A percentile compares a stretch with the other conserved stretches of the same genome.
Evolutionary conservation across 2,113 vertebrate species (phyloP).

Genomic region (Ciconia maguari): DNA sequence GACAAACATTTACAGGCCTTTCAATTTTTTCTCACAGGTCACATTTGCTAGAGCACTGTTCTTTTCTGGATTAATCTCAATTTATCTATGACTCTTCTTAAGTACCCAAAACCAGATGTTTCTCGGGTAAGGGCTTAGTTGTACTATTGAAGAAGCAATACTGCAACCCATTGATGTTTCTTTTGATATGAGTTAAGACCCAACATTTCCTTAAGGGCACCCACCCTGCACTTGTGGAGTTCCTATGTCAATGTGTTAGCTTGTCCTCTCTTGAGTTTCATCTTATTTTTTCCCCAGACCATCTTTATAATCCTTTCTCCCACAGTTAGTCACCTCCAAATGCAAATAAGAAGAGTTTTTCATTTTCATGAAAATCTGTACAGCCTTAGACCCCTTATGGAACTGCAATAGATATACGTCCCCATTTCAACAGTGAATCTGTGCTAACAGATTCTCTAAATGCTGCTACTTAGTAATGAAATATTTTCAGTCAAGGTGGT

Average conservation of each 20-base stretch:
- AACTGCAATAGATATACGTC: neutral
- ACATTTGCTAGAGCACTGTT: neutral
- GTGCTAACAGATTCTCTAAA: neutral
- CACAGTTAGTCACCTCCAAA: neutral
- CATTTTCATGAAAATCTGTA: neutral
- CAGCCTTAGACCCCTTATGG: neutral
- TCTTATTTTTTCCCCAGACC: neutral
- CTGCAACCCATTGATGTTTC: neutral
- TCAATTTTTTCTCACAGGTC: neutral
- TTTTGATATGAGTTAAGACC: neutral
- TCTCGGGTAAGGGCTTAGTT: neutral
- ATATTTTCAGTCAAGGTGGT: neutral
- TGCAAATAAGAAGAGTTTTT: neutral
- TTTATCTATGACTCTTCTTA: neutral
- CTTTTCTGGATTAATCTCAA: neutral
- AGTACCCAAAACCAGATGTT: neutral
- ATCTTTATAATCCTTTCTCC: neutral
- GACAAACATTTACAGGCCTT: neutral
- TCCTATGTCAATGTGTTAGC: neutral
- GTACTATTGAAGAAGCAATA: neutral
- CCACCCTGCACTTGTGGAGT: accelerated
- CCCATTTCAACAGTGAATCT: neutral
- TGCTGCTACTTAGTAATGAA: neutral
- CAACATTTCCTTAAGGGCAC: neutral
- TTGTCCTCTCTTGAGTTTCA: neutral